Evolutionary conservation across 2,888 invertebrate genomes (phyloP).

Genomic region (Eugnorisma glareosa): DNA sequence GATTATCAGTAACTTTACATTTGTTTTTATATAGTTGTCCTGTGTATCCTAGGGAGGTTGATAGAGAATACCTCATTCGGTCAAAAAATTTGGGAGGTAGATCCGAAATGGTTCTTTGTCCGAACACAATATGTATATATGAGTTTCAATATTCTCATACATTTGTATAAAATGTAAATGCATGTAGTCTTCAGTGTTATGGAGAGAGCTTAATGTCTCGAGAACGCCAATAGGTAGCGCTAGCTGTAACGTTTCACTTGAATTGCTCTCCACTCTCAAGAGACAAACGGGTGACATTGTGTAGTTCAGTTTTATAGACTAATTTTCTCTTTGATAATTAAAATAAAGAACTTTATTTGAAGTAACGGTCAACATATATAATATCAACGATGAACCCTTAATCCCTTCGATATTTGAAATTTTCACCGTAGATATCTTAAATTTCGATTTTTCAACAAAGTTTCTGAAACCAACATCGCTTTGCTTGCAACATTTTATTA

Average conservation of each 20-base stretch:
- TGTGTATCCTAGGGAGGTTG: neutral
- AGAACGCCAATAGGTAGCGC: conserved; percentile 61
- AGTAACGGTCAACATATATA: conserved; percentile 9
- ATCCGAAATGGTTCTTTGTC: neutral
- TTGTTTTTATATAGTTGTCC: neutral
- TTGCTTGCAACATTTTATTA: conserved; percentile 21
- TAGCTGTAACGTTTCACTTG: conserved; percentile 38
- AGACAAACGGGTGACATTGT: conserved; percentile 36
- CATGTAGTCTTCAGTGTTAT: conserved; percentile 19
- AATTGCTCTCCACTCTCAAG: conserved; percentile 26
- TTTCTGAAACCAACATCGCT: conserved; percentile 13
- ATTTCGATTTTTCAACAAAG: neutral
- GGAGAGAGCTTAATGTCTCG: conserved; percentile 51
- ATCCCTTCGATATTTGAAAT: neutral
- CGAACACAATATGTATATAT: neutral
- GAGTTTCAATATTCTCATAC: neutral
- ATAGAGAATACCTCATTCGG: neutral
- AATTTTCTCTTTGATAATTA: conserved; percentile 21
- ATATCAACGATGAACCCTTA: neutral
- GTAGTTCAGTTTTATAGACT: conserved; percentile 26
- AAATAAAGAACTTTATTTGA: conserved; percentile 12
- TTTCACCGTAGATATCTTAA: neutral
- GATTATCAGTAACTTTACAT: neutral
- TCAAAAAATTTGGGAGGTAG: neutral
- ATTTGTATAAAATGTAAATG: conserved; percentile 42